phyloP scores from a whole-genome alignment of 1,140 invertebrate species.

The Cecropterus lyciades region DNA sequence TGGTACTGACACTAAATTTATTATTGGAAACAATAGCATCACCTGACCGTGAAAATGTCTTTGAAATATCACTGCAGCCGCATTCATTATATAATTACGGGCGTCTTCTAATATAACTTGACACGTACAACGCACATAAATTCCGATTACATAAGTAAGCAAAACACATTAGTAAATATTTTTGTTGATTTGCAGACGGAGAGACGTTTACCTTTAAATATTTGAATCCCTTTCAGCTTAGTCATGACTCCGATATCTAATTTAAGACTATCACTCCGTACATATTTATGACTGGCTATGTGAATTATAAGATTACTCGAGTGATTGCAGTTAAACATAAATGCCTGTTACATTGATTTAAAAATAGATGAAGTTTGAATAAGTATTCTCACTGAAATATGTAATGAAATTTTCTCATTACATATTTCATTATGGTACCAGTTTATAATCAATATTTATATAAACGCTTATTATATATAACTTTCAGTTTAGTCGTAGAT shows the following conservation, averaged over 20 bases:
- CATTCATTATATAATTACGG: background rate
- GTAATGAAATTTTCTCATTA: too few relatives aligned
- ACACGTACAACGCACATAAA: background rate
- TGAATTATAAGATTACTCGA: background rate
- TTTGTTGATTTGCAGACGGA: background rate
- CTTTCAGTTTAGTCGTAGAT: too few relatives aligned
- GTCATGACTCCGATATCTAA: slow-evolving; percentile 2
- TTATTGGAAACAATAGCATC: slow-evolving; percentile 29
- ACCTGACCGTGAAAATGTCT: slow-evolving; percentile 19
- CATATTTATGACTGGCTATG: slow-evolving; percentile 1
- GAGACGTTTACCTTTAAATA: background rate
- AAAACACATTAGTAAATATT: too few relatives aligned
- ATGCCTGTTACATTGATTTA: too few relatives aligned
- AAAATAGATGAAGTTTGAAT: too few relatives aligned
- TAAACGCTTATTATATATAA: too few relatives aligned
- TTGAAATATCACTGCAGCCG: slow-evolving; percentile 20
- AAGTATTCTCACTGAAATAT: too few relatives aligned
- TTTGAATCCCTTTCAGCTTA: background rate
- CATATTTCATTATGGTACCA: too few relatives aligned
- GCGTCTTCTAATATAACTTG: background rate
- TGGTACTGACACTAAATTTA: slow-evolving; percentile 9
- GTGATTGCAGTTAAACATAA: too few relatives aligned
- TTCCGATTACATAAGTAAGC: slow-evolving; percentile 3
- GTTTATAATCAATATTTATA: too few relatives aligned
- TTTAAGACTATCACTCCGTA: background rate